These are phyloP conservation scores for Sicus ferrugineus DNA, from an alignment of 2,888 invertebrate genomes.

Conservation along the genomic window DNA sequence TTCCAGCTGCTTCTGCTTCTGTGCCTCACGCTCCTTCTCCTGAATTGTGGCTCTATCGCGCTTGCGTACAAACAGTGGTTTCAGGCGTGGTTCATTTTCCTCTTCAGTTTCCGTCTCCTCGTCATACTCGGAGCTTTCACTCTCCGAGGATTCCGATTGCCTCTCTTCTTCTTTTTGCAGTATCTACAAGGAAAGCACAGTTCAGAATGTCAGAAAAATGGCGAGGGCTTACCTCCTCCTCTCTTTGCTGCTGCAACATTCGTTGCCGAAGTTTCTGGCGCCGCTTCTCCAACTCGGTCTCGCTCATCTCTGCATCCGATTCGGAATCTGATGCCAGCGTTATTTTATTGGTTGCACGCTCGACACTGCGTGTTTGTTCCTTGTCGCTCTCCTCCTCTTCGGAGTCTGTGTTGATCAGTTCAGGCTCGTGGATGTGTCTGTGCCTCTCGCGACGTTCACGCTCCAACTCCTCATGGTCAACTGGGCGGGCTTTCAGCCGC, in stretches of 20 bases:
- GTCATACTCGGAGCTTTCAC: constrained; percentile 83
- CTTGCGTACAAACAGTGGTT: constrained; percentile 93
- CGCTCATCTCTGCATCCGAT: constrained; percentile 85
- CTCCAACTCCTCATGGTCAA: constrained; percentile 65
- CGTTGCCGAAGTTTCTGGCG: constrained; percentile 74
- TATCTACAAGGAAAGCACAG: constrained; percentile 42
- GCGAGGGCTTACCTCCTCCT: constrained; percentile 69
- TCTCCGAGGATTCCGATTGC: constrained; percentile 71
- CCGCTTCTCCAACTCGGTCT: constrained; percentile 85
- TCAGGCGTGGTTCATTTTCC: constrained; percentile 89
- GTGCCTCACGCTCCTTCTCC: constrained; percentile 89
- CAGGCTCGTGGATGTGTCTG: constrained; percentile 73
- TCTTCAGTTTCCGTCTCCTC: constrained; percentile 86
- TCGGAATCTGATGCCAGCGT: constrained; percentile 67
- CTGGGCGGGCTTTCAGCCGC: constrained; percentile 69
- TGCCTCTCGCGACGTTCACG: constrained; percentile 67
- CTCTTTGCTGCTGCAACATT: constrained; percentile 75
- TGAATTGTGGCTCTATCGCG: constrained; percentile 94
- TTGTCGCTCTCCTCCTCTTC: constrained; percentile 51
- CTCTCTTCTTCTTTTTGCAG: constrained; percentile 69
- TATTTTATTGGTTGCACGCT: constrained; percentile 61
- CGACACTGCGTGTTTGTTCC: constrained; percentile 57
- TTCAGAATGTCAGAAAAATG: not conserved
- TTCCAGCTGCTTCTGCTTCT: constrained; percentile 85
- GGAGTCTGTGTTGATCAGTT: constrained; percentile 68